Evolutionary conservation across 2,113 vertebrate species (phyloP).

Genomic region (Pteropus alecto): DNA sequence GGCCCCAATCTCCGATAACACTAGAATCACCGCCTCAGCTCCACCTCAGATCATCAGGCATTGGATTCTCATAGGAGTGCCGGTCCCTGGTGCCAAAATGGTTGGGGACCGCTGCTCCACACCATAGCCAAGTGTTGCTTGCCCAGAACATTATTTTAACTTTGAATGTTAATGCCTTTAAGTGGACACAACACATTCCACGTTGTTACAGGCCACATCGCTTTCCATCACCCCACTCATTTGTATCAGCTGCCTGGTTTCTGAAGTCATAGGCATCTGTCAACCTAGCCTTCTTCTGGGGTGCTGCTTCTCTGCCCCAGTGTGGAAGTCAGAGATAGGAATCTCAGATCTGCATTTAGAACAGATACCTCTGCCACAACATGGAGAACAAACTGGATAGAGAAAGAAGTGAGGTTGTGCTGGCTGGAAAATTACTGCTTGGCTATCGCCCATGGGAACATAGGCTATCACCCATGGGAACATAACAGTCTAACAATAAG

Average conservation of each 20-base stretch:
- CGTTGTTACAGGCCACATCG: neutral
- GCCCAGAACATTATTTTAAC: neutral
- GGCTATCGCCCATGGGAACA: too few relatives aligned
- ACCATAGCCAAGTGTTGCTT: neutral
- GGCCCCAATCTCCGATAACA: too few relatives aligned
- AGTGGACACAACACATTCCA: neutral
- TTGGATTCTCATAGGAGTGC: too few relatives aligned
- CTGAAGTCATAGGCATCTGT: neutral
- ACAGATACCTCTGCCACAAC: neutral
- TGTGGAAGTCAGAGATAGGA: neutral
- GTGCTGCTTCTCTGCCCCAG: neutral
- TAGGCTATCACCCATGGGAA: too few relatives aligned
- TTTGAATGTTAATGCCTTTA: neutral
- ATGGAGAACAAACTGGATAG: neutral
- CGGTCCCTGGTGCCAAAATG: too few relatives aligned
- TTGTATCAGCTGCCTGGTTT: neutral
- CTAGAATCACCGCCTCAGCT: too few relatives aligned
- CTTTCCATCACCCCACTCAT: neutral
- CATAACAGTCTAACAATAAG: too few relatives aligned
- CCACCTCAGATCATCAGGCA: too few relatives aligned
- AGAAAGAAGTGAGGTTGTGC: neutral
- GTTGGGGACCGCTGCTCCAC: neutral
- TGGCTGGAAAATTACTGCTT: too few relatives aligned
- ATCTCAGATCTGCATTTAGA: neutral
- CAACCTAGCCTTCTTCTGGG: neutral